Evolutionary conservation across 1,140 invertebrate species (phyloP), one percentile per base, ranked within the genome.

Genomic region (Drosophila tropicalis): DNA sequence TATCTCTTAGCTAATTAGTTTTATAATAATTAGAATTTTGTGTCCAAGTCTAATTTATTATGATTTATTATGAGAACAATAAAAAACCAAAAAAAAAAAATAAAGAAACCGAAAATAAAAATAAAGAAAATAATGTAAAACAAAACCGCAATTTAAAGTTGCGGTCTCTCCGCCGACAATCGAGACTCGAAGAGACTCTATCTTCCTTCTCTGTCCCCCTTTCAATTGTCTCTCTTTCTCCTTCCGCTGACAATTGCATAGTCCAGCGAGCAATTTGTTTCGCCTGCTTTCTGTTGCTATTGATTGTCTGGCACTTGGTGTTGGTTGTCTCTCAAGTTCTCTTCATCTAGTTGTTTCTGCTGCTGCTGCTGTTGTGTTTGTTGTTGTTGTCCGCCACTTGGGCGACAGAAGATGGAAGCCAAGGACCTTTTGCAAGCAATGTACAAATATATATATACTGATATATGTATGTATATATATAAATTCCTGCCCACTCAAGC

Each of bases 1-100:
- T 79, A 86, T 86, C 76, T 87, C 72, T 76, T 67, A 87, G 83
- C 83, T 86, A 86, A 86, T 86, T 86, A 86, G 84, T 74, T 87
- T 86, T 83, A 73, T 80, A 89, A 87, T 86, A 89, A 89, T 83
- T 62, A 73, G 15, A 17, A 36, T 58, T 57, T 66, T 70, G 36
- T 29, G 62, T 51, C 47, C 66, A 65, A 71, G 74, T 69, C 34
- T 5, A 76, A 87, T 76, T 87, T 76, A 44, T 64, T 56, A 76
- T 86, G 71, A 79, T 72, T 68, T 64, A 76, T 69, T 68, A 36
- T 61, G 39, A 15, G 44, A 51, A 51, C 5, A 51, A 51, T 3
- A 51, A 51, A 3, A 51, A 51, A 22, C n/a, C n/a, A n/a, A n/a
- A n/a, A n/a, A n/a, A n/a, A n/a, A n/a, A n/a, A n/a, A n/a, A n/a